A percentile compares a stretch with the other conserved stretches of the same genome.
phyloP scores from a whole-genome alignment of 2,888 invertebrate genomes.

The Torymus tubicola region DNA sequence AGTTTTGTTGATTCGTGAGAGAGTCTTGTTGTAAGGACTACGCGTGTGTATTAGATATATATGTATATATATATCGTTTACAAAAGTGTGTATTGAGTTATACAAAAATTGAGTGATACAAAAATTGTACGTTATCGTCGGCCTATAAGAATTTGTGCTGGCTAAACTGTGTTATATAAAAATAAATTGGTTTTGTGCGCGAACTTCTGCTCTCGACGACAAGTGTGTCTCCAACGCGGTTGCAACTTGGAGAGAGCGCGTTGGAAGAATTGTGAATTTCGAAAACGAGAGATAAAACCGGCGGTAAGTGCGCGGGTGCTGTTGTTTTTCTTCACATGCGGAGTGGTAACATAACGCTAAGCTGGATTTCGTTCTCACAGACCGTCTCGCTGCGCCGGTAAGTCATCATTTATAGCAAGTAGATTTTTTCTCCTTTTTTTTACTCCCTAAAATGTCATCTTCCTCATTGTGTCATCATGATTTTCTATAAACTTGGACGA shows the following conservation, averaged over 20 bases:
- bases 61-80: too few relatives aligned
- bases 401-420: constrained; percentile 61
- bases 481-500: too few relatives aligned
- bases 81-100: too few relatives aligned
- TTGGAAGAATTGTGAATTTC: background rate
- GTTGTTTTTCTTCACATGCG: constrained; percentile 51
- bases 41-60: too few relatives aligned
- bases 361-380: constrained; percentile 72
- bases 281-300: background rate
- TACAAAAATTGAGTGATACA: too few relatives aligned
- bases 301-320: constrained; percentile 24
- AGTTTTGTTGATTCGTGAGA: too few relatives aligned
- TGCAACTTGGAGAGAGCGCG: background rate
- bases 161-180: constrained; percentile 33
- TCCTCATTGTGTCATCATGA: background rate
- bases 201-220: too few relatives aligned
- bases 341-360: constrained; percentile 63
- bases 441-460: background rate
- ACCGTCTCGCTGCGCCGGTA: constrained; percentile 71
- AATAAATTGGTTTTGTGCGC: background rate
- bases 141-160: background rate
- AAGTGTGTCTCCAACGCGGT: too few relatives aligned
- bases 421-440: background rate
- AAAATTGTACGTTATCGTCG: too few relatives aligned
- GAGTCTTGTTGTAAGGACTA: too few relatives aligned